phyloP scores from a whole-genome alignment of 2,797 vertebrate genomes.

The Sebastes vulpes region DNA sequence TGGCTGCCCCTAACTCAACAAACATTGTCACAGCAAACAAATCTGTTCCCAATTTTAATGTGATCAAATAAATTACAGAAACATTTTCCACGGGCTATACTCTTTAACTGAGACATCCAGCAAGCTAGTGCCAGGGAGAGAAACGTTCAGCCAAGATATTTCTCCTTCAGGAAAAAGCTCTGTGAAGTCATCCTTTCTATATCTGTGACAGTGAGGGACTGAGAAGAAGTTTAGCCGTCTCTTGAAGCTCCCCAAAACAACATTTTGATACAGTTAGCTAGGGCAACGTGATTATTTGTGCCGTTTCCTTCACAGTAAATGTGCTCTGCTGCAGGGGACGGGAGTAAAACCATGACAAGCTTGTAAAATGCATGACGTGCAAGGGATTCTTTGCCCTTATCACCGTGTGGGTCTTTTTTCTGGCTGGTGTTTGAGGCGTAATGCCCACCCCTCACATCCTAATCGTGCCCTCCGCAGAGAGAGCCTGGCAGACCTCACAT shows the following conservation, averaged over 20 bases:
- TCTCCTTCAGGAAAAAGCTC: slow-evolving; percentile 77
- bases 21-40: slow-evolving; percentile 86
- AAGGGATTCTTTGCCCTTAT: slow-evolving; percentile 77
- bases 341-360: slow-evolving; percentile 75
- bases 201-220: slow-evolving; percentile 66
- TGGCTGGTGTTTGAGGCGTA: slow-evolving; percentile 59
- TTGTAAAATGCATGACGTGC: slow-evolving; percentile 76
- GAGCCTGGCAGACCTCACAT: slow-evolving; percentile 78
- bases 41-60: slow-evolving; percentile 81
- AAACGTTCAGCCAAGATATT: slow-evolving; percentile 70
- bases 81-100: slow-evolving; percentile 73
- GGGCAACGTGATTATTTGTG: slow-evolving; percentile 80
- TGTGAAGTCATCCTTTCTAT: slow-evolving; percentile 77
- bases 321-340: slow-evolving; percentile 60
- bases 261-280: slow-evolving; percentile 80
- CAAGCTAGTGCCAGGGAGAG: slow-evolving; percentile 61
- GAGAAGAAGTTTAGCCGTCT: slow-evolving; percentile 74
- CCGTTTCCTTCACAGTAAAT: slow-evolving; percentile 75
- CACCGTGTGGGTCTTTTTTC: slow-evolving; percentile 62
- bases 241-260: slow-evolving; percentile 72
- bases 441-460: slow-evolving; percentile 63
- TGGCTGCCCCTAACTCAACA: slow-evolving; percentile 80
- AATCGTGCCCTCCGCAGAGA: slow-evolving; percentile 74
- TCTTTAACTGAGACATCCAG: slow-evolving; percentile 74
- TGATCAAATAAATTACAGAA: slow-evolving; percentile 83